These are phyloP conservation scores for Taxidea taxus DNA, from an alignment of 2,113 vertebrate genomes.

Conservation along the genomic window DNA sequence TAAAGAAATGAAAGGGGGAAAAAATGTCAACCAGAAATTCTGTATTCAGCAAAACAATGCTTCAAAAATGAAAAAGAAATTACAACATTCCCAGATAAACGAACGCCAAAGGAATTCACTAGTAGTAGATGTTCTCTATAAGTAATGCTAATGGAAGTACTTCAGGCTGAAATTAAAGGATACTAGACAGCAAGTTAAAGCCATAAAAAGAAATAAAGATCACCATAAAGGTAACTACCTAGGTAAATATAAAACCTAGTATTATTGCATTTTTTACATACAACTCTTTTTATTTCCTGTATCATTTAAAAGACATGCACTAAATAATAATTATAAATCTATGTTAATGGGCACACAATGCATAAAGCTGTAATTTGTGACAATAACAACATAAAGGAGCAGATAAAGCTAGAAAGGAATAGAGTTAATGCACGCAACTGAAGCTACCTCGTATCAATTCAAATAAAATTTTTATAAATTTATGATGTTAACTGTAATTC, in stretches of 20 bases:
- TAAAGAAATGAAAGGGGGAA: not conserved
- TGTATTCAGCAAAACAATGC: not conserved
- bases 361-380: not conserved
- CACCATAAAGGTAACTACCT: not conserved
- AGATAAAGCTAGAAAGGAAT: not conserved
- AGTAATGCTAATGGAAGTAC: not conserved
- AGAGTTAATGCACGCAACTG: not conserved
- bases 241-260: not conserved
- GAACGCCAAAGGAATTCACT: not conserved
- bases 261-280: not conserved
- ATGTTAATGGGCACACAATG: not conserved
- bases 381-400: not conserved
- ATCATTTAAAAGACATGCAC: not conserved
- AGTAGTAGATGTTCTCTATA: not conserved
- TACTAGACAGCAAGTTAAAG: not conserved
- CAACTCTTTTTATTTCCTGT: not conserved
- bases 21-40: not conserved
- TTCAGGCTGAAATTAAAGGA: not conserved
- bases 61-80: constrained; percentile 1
- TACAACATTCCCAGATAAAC: not conserved
- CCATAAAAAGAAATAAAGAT: constrained; percentile 22
- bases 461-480: not conserved
- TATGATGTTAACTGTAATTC: not conserved
- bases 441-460: not conserved
- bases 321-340: not conserved